These are phyloP conservation scores for Cynopterus brachyotis DNA, from an alignment of 2,113 vertebrate species.

Conservation along the genomic window DNA sequence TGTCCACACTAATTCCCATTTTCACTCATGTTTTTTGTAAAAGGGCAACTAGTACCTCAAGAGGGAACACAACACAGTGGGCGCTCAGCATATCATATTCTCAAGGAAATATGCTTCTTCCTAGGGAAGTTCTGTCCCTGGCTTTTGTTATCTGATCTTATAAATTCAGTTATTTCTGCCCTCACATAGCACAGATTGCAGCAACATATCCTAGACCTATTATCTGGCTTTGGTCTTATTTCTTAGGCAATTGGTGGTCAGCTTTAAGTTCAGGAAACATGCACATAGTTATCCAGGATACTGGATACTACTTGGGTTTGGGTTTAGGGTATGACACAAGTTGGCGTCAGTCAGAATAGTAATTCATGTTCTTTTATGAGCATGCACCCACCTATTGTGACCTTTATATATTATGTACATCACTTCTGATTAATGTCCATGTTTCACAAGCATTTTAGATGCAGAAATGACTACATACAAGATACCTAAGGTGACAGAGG, in stretches of 20 bases:
- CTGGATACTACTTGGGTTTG: not conserved
- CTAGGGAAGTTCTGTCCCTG: not conserved
- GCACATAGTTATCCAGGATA: not conserved
- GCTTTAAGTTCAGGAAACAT: not conserved
- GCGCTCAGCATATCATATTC: not conserved
- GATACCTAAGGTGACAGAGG: not conserved
- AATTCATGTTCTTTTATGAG: not conserved
- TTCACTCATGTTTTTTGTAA: not conserved
- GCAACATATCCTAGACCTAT: not conserved
- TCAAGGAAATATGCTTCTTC: not conserved
- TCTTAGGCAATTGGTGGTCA: not conserved
- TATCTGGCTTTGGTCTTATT: not conserved
- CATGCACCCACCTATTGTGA: not conserved
- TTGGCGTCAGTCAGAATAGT: not conserved
- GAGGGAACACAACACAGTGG: not conserved
- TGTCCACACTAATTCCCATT: not conserved
- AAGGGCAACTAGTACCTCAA: not conserved
- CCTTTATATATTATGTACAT: not conserved
- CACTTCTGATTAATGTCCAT: not conserved
- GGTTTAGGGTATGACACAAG: not conserved
- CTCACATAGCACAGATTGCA: not conserved
- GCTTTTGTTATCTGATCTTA: not conserved
- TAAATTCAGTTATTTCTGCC: not conserved
- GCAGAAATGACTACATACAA: not conserved
- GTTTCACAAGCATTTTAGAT: not conserved